These are phyloP conservation scores for Pycnonotus jocosus DNA, from an alignment of 2,113 vertebrate genomes.

Conservation along the genomic window DNA sequence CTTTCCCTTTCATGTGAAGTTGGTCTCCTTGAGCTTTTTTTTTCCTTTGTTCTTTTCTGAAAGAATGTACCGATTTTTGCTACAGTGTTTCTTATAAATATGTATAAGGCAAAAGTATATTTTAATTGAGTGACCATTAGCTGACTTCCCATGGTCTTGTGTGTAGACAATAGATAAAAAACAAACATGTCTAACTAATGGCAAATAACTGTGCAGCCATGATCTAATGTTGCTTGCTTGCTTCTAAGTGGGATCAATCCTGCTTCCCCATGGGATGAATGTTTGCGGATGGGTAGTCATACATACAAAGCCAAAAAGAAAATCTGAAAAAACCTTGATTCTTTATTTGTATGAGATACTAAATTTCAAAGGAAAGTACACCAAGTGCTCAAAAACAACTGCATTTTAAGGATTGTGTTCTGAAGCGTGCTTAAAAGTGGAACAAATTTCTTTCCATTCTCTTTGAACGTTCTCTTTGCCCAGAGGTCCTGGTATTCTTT, in stretches of 20 bases:
- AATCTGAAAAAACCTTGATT: neutral
- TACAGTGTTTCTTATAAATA: neutral
- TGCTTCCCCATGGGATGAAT: neutral
- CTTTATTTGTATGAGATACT: neutral
- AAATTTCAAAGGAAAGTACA: neutral
- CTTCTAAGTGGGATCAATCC: neutral
- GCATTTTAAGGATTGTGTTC: neutral
- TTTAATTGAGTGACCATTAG: slow-evolving; percentile 54
- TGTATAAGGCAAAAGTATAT: neutral
- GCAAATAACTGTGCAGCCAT: neutral
- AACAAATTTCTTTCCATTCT: neutral
- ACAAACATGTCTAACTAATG: neutral
- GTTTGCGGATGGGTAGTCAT: neutral
- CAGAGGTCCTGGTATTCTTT: neutral
- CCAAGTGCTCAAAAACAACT: neutral
- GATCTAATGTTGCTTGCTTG: neutral
- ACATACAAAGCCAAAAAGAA: neutral
- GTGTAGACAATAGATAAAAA: neutral
- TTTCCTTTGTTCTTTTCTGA: neutral
- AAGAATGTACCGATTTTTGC: neutral
- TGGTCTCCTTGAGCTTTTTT: slow-evolving; percentile 8
- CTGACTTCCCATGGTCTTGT: neutral
- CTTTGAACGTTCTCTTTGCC: neutral
- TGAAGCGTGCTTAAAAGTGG: neutral
- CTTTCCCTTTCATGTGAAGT: slow-evolving; percentile 11